Base-by-base conservation (phyloP, 2,113 vertebrate genomes). In the Butorides virescens region DNA sequence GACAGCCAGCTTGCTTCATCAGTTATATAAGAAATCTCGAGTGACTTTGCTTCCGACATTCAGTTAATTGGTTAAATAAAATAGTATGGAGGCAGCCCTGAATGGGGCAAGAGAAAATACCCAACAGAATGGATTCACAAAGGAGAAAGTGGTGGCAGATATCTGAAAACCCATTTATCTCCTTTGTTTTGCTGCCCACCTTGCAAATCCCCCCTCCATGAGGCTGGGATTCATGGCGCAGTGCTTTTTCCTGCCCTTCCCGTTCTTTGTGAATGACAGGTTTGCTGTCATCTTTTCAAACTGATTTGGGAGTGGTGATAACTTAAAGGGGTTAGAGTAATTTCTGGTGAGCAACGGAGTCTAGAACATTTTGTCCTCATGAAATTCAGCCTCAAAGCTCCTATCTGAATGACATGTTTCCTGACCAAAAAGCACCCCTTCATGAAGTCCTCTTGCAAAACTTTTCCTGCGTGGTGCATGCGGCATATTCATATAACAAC, bases 281-380 rank as follows among this genome's bases (percentile, higher is more conserved):
- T 75, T 91, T 92, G n/a, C 23, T 95, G 61, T 66, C 61, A 78
- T 52, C 62, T 87, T 89, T 81, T 89, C 84, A 87, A 74, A 62
- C 47, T 26, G 47, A 61, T 87, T 65, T 29, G 30, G 56, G 77
- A 91, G 70, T 75, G 52, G 36, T 85, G n/a, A 56, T 49, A 65
- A 14, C 25, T 91, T 85, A 85, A 95, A 86, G n/a, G 30, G 9
- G 27, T 91, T 81, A 39, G 23, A 85, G 22, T 58, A 88, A 73
- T 78, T 92, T 18, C 39, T 85, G 84, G n/a, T 79, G 47, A 92
- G 56, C 12, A 81, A 70, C 0, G 3, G 37, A 75, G 19, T 50
- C 59, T 20, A 37, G n/a, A 73, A 8, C 0, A 0, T 84, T 91
- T 74, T 71, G 39, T 86, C 52, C 61, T 72, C 42, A 72, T 56